These are phyloP conservation scores for Bedellia somnulentella DNA, from an alignment of 2,888 invertebrate genomes.

Conservation along the genomic window DNA sequence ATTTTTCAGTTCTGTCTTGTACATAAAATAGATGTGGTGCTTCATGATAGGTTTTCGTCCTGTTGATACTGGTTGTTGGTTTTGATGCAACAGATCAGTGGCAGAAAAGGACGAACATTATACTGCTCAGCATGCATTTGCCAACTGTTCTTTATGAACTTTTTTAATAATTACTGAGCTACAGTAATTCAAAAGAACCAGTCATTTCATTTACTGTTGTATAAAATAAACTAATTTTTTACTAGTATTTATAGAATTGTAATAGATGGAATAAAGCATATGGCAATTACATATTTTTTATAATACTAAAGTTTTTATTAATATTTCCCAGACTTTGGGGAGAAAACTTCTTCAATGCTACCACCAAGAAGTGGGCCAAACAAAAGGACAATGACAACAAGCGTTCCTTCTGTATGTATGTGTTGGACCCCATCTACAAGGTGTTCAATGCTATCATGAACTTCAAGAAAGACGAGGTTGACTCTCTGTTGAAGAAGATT, in stretches of 20 bases:
- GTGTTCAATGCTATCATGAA: constrained; percentile 82
- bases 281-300: too few relatives aligned
- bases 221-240: too few relatives aligned
- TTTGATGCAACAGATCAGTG: constrained; percentile 37
- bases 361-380: constrained; percentile 98
- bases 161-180: constrained; percentile 26
- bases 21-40: not conserved
- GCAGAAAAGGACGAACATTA: constrained; percentile 47
- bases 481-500: constrained; percentile 84
- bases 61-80: constrained; percentile 46
- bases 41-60: too few relatives aligned
- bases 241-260: too few relatives aligned
- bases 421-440: constrained; percentile 98
- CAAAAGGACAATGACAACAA: constrained; percentile 89
- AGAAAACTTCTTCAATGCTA: constrained; percentile 97
- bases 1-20: not conserved
- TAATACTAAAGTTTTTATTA: too few relatives aligned
- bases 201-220: too few relatives aligned
- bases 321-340: constrained; percentile 77
- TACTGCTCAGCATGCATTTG: constrained; percentile 26
- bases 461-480: constrained; percentile 93
- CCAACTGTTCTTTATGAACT: constrained; percentile 17
- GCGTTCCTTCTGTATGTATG: constrained; percentile 98
- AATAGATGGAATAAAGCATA: too few relatives aligned
- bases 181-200: too few relatives aligned